These are phyloP conservation scores for Pycnonotus jocosus DNA, from an alignment of 2,113 vertebrate genomes.

Conservation along the genomic window DNA sequence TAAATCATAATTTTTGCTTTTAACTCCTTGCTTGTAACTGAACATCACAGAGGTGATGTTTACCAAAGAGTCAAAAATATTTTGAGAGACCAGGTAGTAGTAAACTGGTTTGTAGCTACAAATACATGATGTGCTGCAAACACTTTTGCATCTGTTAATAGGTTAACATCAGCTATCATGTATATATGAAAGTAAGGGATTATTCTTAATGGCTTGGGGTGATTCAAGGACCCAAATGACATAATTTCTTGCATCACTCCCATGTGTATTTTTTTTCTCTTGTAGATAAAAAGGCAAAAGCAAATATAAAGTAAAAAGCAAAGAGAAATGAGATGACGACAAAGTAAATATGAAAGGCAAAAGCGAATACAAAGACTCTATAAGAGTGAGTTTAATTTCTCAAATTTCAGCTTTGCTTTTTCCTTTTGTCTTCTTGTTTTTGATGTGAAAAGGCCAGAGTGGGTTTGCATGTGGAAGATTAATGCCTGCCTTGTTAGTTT, in stretches of 20 bases:
- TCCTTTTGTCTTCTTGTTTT: background rate
- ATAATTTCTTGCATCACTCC: background rate
- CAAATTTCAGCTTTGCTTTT: background rate
- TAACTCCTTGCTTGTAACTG: background rate
- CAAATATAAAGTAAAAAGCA: conserved; percentile 4
- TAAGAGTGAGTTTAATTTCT: background rate
- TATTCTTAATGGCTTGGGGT: background rate
- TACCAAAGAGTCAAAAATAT: background rate
- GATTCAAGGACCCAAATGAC: background rate
- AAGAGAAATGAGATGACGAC: background rate
- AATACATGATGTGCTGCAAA: background rate
- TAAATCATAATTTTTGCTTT: background rate
- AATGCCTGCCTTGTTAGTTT: background rate
- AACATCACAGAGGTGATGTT: background rate
- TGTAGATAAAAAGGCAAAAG: background rate
- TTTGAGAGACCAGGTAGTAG: background rate
- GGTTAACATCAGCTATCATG: background rate
- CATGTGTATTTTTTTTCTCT: background rate
- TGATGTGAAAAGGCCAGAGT: background rate
- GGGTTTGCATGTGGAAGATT: background rate
- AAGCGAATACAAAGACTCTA: background rate
- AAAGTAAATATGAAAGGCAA: background rate
- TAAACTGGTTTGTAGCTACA: background rate
- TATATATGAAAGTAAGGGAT: background rate
- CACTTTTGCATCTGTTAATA: background rate